Evolutionary conservation across 2,113 vertebrate genomes (phyloP).

Genomic region (Oryzias melastigma): DNA sequence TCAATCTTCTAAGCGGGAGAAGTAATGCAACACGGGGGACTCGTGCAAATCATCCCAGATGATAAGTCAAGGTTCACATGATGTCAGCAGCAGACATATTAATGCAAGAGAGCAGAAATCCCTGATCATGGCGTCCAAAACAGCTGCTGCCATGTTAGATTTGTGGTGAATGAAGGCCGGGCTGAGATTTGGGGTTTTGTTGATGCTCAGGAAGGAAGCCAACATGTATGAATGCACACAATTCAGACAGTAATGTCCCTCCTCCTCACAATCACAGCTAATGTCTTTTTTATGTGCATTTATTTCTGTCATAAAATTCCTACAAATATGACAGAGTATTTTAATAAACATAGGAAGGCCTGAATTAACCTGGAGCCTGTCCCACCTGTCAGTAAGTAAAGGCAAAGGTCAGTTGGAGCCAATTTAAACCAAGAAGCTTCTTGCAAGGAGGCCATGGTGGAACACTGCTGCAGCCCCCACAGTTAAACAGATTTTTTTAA

Average conservation of each 20-base stretch:
- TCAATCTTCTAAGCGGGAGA: slow-evolving; percentile 5
- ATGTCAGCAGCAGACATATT: slow-evolving; percentile 8
- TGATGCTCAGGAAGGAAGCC: slow-evolving; percentile 4
- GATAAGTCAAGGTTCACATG: slow-evolving; percentile 30
- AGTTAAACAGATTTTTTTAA: too few species aligned
- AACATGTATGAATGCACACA: background rate
- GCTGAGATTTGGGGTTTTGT: slow-evolving; percentile 12
- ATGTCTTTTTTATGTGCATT: too few species aligned
- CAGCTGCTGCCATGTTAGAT: slow-evolving; percentile 27
- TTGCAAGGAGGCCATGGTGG: too few species aligned
- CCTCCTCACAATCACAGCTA: too few species aligned
- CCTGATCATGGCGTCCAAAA: slow-evolving; percentile 12
- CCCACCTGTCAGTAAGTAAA: too few species aligned
- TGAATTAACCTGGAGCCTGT: too few species aligned
- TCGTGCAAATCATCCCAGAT: slow-evolving; percentile 30
- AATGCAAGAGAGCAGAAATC: slow-evolving; percentile 20
- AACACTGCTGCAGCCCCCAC: too few species aligned
- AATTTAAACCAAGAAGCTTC: too few species aligned
- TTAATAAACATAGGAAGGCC: too few species aligned
- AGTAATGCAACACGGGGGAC: slow-evolving; percentile 17
- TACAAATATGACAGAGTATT: too few species aligned
- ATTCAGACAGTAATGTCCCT: background rate
- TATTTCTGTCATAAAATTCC: too few species aligned
- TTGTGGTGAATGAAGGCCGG: background rate
- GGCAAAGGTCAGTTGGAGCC: too few species aligned